Evolutionary conservation across 2,888 invertebrate species (phyloP).

Genomic region (Taphrorychus bicolor): DNA sequence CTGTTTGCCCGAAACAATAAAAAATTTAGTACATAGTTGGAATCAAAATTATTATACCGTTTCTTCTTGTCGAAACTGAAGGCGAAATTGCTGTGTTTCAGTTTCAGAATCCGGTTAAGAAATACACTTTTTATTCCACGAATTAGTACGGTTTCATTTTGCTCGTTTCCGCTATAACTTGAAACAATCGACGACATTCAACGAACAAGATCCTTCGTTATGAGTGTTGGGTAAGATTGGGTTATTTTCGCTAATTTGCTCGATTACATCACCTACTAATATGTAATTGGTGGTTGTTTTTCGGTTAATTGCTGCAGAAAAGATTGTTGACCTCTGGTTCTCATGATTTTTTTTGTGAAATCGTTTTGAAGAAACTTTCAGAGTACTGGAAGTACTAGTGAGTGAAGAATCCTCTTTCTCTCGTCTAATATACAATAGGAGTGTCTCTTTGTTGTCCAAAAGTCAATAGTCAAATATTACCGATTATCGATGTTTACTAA

Average conservation of each 20-base stretch:
- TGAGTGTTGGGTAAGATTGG: background rate
- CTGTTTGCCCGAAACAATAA: too few species aligned
- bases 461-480: too few species aligned
- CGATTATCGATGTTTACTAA: too few species aligned
- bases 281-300: too few species aligned
- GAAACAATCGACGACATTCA: background rate
- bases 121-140: background rate
- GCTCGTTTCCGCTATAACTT: background rate
- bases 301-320: background rate
- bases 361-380: too few species aligned
- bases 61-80: background rate
- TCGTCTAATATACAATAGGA: too few species aligned
- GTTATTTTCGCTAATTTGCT: background rate
- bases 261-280: background rate
- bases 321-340: too few species aligned
- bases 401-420: too few species aligned
- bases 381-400: too few species aligned
- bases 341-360: too few species aligned
- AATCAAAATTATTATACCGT: background rate
- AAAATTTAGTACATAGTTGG: too few species aligned
- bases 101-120: background rate
- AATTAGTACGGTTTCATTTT: background rate
- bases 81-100: background rate
- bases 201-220: background rate
- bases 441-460: too few species aligned